Conservation (phyloP, 2,888 invertebrate species). For the Spicauda simplicius region DNA sequence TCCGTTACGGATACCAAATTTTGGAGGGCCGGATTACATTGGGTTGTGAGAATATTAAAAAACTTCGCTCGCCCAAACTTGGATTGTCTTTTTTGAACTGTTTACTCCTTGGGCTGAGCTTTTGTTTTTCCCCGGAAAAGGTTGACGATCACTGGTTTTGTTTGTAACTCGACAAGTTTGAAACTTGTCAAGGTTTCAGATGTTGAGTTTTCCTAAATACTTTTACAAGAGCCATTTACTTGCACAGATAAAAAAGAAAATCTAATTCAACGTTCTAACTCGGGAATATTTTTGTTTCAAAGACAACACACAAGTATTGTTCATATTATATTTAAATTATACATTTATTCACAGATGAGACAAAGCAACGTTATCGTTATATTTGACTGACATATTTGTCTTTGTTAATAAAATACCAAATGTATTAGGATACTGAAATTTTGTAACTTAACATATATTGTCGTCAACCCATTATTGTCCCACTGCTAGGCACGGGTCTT, state of each 20-base stretch:
- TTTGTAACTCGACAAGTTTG: conserved; percentile 34
- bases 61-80: conserved; percentile 75
- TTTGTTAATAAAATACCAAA: too few relatives aligned
- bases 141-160: conserved; percentile 36
- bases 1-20: conserved; percentile 63
- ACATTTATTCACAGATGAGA: too few relatives aligned
- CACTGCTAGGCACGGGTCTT: too few relatives aligned
- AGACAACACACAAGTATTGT: too few relatives aligned
- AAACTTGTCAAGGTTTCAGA: conserved; percentile 18
- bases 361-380: too few relatives aligned
- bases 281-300: too few relatives aligned
- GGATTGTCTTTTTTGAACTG: conserved; percentile 80
- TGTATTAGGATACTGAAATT: too few relatives aligned
- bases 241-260: background rate
- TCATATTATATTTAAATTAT: too few relatives aligned
- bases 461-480: too few relatives aligned
- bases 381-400: too few relatives aligned
- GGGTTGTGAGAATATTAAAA: conserved; percentile 83
- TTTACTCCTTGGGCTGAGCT: conserved; percentile 51
- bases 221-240: conserved; percentile 10
- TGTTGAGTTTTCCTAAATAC: conserved; percentile 7
- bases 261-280: background rate
- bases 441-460: too few relatives aligned
- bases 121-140: conserved; percentile 47
- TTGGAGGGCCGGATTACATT: conserved; percentile 74